Evolutionary conservation across 2,797 vertebrate genomes (phyloP), one percentile per base, ranked within the genome.

Genomic region (Lacerta viridis): DNA sequence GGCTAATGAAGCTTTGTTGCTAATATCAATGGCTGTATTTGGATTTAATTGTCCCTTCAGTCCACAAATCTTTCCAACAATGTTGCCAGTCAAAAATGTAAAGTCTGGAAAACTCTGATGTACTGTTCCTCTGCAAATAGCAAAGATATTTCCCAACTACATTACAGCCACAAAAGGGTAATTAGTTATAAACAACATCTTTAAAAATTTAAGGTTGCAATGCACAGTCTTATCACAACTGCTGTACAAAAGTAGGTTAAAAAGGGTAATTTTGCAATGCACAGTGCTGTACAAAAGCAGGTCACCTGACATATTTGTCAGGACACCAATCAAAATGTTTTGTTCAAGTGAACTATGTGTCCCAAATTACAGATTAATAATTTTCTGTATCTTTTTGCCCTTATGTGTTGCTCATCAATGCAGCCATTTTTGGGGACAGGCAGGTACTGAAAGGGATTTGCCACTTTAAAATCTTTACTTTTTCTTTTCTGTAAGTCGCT

Each of bases 101-200:
- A 99, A 99, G 95, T 99, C 99, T 29, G 97, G 98, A 95, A 99
- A 99, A 92, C 98, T 99, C 96, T 99, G 98, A 94, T 99, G 99
- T 41, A 99, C 98, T 1, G 98, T 96, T 1, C 98, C 99, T 95
- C 99, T 99, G 93, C 43, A 90, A 95, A 94, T 0, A 95, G 11
- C 94, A 86, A 90, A 71, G n/a, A 20, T 0, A 84, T 29, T 13
- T 50, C 50, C 11, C 50, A 50, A 13, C 50, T 50, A 50, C 11
- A 50, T 50, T 50, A 50, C 50, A 50, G 25, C 76, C 13, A 0
- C 27, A 89, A 71, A 59, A 90, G 43, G 3, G 5, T 11, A 59
- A 66, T 39, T 0, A 50, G 50, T 50, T 50, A 77, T 13, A 88
- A 91, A 72, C 61, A 66, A 59, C 3, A 0, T 0, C 2, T 4